Evolutionary conservation across 2,888 invertebrate genomes (phyloP).

Genomic region (Chrysina gloriosa): DNA sequence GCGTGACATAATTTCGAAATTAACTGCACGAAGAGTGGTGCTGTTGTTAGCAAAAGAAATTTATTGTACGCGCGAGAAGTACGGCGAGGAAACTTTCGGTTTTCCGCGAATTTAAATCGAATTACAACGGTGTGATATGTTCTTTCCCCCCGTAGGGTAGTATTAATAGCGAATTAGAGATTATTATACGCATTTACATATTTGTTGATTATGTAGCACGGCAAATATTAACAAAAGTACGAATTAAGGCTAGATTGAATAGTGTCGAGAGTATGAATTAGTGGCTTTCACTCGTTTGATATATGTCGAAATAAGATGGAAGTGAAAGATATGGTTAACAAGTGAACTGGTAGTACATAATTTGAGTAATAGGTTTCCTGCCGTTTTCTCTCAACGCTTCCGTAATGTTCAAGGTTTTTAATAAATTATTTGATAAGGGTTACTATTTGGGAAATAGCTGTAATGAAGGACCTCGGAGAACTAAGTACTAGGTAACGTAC

Average conservation of each 20-base stretch:
- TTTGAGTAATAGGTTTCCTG: neutral
- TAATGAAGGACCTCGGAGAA: no score
- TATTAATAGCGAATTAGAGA: conserved; percentile 4
- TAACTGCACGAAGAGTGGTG: conserved; percentile 13
- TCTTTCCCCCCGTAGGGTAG: neutral
- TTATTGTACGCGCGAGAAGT: neutral
- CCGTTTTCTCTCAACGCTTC: neutral
- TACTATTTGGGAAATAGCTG: no score
- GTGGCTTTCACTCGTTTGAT: neutral
- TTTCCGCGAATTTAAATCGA: conserved; percentile 21
- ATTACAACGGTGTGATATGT: conserved; percentile 1
- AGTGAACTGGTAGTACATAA: no score
- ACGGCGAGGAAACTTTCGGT: conserved; percentile 1
- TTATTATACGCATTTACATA: conserved; percentile 8
- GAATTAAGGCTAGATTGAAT: neutral
- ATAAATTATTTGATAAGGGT: no score
- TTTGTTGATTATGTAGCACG: neutral
- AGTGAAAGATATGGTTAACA: no score
- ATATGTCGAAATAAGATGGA: no score
- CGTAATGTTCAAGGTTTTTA: no score
- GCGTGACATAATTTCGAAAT: conserved; percentile 16
- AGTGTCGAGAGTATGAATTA: neutral
- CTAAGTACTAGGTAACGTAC: no score
- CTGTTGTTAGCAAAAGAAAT: neutral
- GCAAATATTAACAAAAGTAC: neutral